Evolutionary conservation across 2,113 vertebrate genomes (phyloP).

Genomic region (Dicentrarchus labrax): DNA sequence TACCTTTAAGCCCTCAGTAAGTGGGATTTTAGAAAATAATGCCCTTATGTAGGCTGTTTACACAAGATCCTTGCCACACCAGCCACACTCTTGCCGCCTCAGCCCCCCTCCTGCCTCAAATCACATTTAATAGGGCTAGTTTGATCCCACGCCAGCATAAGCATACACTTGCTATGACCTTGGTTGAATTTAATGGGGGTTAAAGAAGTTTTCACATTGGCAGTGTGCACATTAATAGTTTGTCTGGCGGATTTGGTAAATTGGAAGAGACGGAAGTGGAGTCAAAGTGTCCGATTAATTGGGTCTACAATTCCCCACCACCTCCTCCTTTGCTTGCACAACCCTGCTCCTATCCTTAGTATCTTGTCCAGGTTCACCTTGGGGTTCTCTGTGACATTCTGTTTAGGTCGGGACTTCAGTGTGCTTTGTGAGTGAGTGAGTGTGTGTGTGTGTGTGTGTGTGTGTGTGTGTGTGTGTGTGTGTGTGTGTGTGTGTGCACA

Average conservation of each 20-base stretch:
- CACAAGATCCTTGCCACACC: slow-evolving; percentile 80
- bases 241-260: slow-evolving; percentile 97
- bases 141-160: slow-evolving; percentile 97
- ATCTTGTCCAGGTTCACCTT: slow-evolving; percentile 62
- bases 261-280: slow-evolving; percentile 94
- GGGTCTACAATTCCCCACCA: slow-evolving; percentile 81
- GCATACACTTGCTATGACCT: slow-evolving; percentile 96
- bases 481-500: neutral
- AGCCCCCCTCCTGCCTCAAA: slow-evolving; percentile 86
- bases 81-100: slow-evolving; percentile 66
- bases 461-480: neutral
- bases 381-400: slow-evolving; percentile 35
- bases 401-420: slow-evolving; percentile 18
- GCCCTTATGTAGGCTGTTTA: slow-evolving; percentile 93
- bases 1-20: slow-evolving; percentile 84
- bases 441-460: neutral
- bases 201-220: slow-evolving; percentile 97
- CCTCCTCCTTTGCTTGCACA: slow-evolving; percentile 13
- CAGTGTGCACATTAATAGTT: slow-evolving; percentile 95
- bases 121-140: slow-evolving; percentile 98
- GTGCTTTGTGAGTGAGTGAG: neutral
- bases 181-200: slow-evolving; percentile 98
- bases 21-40: slow-evolving; percentile 92
- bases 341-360: slow-evolving; percentile 17
- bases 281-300: slow-evolving; percentile 96